Evolutionary conservation across 2,797 vertebrate species (phyloP).

Genomic region (Bradypodion ventrale): DNA sequence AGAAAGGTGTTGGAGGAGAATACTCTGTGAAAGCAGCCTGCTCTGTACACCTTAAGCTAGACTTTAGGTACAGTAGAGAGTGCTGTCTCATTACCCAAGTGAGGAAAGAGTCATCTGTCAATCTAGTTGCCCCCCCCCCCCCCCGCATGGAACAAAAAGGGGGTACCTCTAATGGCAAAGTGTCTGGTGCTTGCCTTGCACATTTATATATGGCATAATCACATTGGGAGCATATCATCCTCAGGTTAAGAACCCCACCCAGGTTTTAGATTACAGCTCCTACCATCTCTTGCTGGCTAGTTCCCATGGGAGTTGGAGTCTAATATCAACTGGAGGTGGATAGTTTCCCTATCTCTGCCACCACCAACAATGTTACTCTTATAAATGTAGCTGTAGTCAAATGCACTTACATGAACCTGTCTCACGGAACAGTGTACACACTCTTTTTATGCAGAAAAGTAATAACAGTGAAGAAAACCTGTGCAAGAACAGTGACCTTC

Average conservation of each 20-base stretch:
- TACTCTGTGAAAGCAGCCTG: too few relatives aligned
- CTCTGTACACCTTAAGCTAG: not conserved
- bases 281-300: not conserved
- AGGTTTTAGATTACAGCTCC: not conserved
- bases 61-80: not conserved
- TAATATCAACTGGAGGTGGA: not conserved
- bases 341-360: not conserved
- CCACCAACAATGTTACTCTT: not conserved
- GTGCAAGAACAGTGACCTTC: not conserved
- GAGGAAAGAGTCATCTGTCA: not conserved
- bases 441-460: not conserved
- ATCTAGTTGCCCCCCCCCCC: not conserved
- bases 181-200: not conserved
- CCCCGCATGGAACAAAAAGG: not conserved
- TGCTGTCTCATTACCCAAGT: not conserved
- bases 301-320: not conserved
- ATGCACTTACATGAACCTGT: not conserved
- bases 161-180: not conserved
- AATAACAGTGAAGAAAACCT: not conserved
- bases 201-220: not conserved
- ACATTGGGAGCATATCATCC: not conserved
- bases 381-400: not conserved
- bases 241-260: not conserved
- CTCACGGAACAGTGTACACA: not conserved
- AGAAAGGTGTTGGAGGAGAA: not conserved